phyloP scores from a whole-genome alignment of 2,797 vertebrate species.

The Liparis tanakae region DNA sequence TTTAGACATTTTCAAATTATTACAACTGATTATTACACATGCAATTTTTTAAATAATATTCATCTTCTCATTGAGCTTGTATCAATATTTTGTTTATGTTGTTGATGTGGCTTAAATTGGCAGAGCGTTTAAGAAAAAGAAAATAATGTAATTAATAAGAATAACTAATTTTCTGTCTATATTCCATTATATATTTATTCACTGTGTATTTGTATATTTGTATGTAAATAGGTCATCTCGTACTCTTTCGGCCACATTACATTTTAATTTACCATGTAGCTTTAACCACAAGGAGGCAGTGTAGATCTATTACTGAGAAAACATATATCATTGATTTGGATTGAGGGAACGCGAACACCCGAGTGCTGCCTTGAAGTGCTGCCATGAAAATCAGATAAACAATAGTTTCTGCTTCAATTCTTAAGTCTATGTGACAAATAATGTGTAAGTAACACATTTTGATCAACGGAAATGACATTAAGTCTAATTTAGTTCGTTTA shows the following conservation, averaged over 20 bases:
- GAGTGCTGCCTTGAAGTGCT: background rate
- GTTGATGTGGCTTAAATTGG: background rate
- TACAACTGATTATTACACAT: background rate
- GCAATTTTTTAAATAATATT: background rate
- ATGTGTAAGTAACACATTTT: background rate
- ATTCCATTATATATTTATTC: background rate
- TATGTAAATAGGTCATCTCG: background rate
- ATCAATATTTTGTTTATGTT: background rate
- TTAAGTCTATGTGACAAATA: background rate
- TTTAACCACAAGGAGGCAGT: constrained; percentile 71
- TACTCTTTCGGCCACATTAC: background rate
- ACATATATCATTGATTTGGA: background rate
- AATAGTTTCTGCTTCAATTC: background rate
- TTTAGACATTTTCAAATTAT: background rate
- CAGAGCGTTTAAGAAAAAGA: background rate
- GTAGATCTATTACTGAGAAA: constrained; percentile 33
- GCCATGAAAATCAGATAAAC: background rate
- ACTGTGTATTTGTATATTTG: background rate
- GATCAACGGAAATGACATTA: background rate
- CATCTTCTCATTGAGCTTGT: background rate
- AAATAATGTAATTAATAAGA: background rate
- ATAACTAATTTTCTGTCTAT: background rate
- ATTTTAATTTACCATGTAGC: background rate
- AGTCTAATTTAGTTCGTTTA: background rate
- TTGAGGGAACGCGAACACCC: background rate